These are phyloP conservation scores for Drosophila rhopaloa DNA, from an alignment of 1,140 invertebrate genomes.

Conservation along the genomic window DNA sequence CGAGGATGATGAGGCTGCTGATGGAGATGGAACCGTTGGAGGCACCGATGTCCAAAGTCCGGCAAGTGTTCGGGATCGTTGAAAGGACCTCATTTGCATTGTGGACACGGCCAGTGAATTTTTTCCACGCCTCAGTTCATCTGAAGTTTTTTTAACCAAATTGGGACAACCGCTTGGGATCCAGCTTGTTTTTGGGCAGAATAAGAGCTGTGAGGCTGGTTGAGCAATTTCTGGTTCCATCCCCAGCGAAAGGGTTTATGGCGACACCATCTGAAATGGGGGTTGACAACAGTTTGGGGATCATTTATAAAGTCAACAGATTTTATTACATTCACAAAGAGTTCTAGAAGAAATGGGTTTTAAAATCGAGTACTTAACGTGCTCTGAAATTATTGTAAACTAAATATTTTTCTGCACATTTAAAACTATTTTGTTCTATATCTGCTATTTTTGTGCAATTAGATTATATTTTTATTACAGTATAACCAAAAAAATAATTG, in stretches of 20 bases:
- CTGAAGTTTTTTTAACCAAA: constrained; percentile 46
- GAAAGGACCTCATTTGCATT: constrained; percentile 79
- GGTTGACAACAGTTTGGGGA: background rate
- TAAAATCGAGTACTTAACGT: background rate
- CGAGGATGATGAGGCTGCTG: constrained; percentile 21
- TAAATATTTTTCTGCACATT: too few species aligned
- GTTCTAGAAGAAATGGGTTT: background rate
- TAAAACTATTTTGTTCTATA: too few species aligned
- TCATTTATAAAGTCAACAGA: background rate
- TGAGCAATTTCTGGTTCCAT: constrained; percentile 13
- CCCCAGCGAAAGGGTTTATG: constrained; percentile 3
- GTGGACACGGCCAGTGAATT: constrained; percentile 68
- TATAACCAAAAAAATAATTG: too few species aligned
- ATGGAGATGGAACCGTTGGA: constrained; percentile 16
- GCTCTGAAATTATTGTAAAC: too few species aligned
- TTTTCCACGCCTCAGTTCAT: constrained; percentile 60
- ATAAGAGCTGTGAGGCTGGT: background rate
- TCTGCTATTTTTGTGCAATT: too few species aligned
- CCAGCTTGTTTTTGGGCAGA: constrained; percentile 2
- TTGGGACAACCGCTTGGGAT: constrained; percentile 36
- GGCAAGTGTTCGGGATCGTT: constrained; percentile 25
- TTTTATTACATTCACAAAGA: background rate
- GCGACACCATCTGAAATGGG: constrained; percentile 16
- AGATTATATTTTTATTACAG: too few species aligned
- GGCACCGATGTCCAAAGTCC: constrained; percentile 14